Base-by-base conservation (phyloP, 2,113 vertebrate genomes). In the Xerus inauris region DNA sequence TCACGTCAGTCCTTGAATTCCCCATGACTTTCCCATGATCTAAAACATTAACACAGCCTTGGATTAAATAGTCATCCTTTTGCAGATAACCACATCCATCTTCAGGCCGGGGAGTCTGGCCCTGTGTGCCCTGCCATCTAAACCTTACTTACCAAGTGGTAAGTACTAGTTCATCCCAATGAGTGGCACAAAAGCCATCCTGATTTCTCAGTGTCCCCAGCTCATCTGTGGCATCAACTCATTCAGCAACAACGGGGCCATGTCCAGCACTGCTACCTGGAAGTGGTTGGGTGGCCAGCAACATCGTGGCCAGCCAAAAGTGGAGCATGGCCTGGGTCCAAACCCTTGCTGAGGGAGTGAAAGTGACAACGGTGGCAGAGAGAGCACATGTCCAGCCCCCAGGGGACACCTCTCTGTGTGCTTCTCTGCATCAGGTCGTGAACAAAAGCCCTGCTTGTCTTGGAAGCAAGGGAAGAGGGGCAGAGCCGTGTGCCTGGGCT, bases 401-500 rank as follows among this genome's bases (percentile, higher is more conserved):
- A 38, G 35, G 30, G 30, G 22, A 1, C 24, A 3, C 59, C 71
- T 51, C 62, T 24, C 35, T 16, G 1, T 42, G 57, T 16, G 8
- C 20, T 49, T 71, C 64, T 84, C 54, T n/a, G 13, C 5, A 38
- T 14, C 86, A 40, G 64, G 40, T 51, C 32, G 30, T 80, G 51
- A 73, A 20, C 22, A 11, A 38, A 17, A 26, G 20, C 13, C 47
- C 6, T 8, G 2, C 11, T 20, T 10, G 30, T 4, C 54, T n/a
- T 5, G n/a, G 40, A 76, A 45, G 49, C 6, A 3, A 0, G 22
- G 12, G 17, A 91, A 30, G 54, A 17, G n/a, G 32, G 8, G 8
- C 13, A 35, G 45, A 51, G 11, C 0, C 0, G 17, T 40, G 22
- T 6, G 5, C 5, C n/a, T 64, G 24, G 7, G 16, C 6, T 45